phyloP scores from a whole-genome alignment of 2,113 vertebrate genomes.

The Nipponia nippon region DNA sequence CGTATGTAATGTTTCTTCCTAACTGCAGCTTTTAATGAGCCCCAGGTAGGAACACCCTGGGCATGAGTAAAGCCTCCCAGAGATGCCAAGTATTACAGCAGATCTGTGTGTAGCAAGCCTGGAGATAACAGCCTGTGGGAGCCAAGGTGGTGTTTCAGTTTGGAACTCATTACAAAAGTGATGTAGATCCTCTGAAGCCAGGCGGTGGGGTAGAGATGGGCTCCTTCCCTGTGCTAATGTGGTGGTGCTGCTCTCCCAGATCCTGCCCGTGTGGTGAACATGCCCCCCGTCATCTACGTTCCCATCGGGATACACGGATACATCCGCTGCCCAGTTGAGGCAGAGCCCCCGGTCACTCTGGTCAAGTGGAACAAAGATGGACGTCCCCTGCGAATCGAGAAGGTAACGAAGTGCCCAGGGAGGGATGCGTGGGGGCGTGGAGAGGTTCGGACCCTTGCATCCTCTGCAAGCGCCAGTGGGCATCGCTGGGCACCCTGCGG shows the following conservation, averaged over 20 bases:
- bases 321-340: conserved; percentile 96
- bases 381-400: conserved; percentile 92
- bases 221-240: rapidly evolving
- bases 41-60: not conserved
- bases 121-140: not conserved
- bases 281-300: conserved; percentile 95
- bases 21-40: not conserved
- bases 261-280: conserved; percentile 96
- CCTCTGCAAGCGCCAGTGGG: not conserved
- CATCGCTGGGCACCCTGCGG: not conserved
- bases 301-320: conserved; percentile 95
- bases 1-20: not conserved
- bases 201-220: not conserved
- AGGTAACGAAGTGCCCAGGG: conserved; percentile 67
- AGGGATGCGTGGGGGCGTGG: rapidly evolving
- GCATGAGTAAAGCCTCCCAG: not conserved
- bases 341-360: conserved; percentile 90
- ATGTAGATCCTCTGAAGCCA: not conserved
- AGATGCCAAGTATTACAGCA: not conserved
- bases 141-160: not conserved
- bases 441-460: rapidly evolving
- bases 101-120: not conserved
- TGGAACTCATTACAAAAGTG: not conserved
- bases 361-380: conserved; percentile 99
- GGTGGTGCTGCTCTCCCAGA: conserved; percentile 66